Conservation (phyloP, 2,113 vertebrate species). For the Dendropsophus ebraccatus region DNA sequence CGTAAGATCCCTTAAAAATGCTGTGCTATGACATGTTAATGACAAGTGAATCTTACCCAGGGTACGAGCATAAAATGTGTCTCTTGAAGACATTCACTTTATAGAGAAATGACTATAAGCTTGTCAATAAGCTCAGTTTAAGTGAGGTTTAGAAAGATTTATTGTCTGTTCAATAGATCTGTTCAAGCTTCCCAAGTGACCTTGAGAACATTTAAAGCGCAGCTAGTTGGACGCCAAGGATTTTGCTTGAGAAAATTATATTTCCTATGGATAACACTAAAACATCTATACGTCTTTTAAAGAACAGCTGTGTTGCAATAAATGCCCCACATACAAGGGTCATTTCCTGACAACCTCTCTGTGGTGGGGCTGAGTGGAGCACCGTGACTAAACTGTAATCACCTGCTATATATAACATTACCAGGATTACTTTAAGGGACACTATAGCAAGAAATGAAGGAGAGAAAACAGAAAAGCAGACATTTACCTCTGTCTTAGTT, state of each 20-base stretch:
- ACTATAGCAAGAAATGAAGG: background rate
- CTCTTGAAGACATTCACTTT: conserved; percentile 30
- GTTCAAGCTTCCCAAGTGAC: conserved; percentile 34
- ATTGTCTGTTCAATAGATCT: conserved; percentile 50
- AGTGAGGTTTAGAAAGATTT: conserved; percentile 55
- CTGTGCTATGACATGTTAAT: conserved; percentile 9
- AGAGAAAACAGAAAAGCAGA: background rate
- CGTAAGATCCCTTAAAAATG: background rate
- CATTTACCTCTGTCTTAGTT: no score
- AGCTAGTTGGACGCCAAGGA: conserved; percentile 44
- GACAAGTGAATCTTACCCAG: background rate
- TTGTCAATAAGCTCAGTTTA: conserved; percentile 52
- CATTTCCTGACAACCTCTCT: conserved; percentile 17
- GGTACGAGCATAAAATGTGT: conserved; percentile 33
- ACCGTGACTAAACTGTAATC: conserved; percentile 19
- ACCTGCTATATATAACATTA: background rate
- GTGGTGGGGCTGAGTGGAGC: background rate
- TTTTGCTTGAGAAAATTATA: conserved; percentile 48
- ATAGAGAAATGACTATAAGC: conserved; percentile 45
- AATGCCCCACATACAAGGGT: conserved; percentile 34
- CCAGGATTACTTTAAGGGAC: conserved; percentile 9
- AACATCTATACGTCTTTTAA: conserved; percentile 34
- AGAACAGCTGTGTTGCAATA: conserved; percentile 42
- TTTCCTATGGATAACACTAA: conserved; percentile 39
- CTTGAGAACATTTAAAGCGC: conserved; percentile 54